phyloP scores from a whole-genome alignment of 2,888 invertebrate genomes.

The Antitype chi region DNA sequence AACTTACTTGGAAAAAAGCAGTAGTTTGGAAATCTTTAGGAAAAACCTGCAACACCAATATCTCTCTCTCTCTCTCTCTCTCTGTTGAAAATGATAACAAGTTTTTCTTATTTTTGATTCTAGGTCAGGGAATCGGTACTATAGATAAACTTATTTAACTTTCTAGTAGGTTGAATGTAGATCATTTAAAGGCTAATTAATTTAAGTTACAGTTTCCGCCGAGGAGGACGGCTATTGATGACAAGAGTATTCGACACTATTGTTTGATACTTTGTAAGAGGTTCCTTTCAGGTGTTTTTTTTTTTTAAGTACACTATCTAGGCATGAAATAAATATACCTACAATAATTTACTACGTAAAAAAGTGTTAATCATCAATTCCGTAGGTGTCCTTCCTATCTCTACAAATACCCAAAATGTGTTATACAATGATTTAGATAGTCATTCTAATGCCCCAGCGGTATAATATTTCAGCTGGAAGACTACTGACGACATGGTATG shows the following conservation, averaged over 20 bases:
- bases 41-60: not conserved
- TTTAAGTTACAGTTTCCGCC: not conserved
- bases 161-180: not conserved
- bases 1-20: too few relatives aligned
- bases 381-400: not conserved
- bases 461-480: constrained; percentile 70
- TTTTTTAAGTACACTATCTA: not conserved
- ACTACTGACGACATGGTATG: constrained; percentile 74
- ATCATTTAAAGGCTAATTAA: not conserved
- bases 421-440: constrained; percentile 44
- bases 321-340: not conserved
- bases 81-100: not conserved
- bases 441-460: constrained; percentile 60
- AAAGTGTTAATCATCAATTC: not conserved
- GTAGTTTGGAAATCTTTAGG: not conserved
- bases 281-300: not conserved
- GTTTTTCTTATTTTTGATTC: not conserved
- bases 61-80: not conserved
- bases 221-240: not conserved
- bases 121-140: not conserved
- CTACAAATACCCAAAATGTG: constrained; percentile 24
- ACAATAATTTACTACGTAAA: not conserved
- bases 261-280: not conserved
- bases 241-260: too few relatives aligned
- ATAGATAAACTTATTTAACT: not conserved